Percentiles rank a stretch among this genome's conserved stretches.
phyloP scores from a whole-genome alignment of 1,140 invertebrate genomes.

The Drosophila orena region DNA sequence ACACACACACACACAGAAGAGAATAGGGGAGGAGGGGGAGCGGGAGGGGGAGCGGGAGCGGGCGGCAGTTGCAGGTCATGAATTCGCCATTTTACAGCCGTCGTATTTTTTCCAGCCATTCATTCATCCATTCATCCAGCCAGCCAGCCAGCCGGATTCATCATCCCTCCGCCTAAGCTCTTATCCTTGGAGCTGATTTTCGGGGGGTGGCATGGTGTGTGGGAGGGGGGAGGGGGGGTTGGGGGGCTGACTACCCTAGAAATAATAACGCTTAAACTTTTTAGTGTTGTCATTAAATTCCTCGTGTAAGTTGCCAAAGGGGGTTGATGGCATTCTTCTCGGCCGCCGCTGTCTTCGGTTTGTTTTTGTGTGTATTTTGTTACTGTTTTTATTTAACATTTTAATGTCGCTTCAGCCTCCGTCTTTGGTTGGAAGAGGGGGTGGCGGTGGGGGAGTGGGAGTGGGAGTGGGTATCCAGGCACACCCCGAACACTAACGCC shows the following conservation, averaged over 20 bases:
- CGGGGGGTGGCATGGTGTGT: constrained; percentile 7
- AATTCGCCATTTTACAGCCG: constrained; percentile 85
- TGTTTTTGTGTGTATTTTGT: constrained; percentile 75
- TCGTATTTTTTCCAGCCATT: constrained; percentile 75
- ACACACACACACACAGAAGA: neutral
- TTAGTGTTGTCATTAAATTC: constrained; percentile 85
- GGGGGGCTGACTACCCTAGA: constrained; percentile 67
- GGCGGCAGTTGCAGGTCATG: constrained; percentile 81
- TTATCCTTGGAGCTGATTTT: constrained; percentile 77
- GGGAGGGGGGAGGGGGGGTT: too few species aligned
- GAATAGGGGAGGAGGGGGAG: too few species aligned
- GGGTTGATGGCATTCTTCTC: constrained; percentile 15
- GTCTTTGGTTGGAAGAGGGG: neutral
- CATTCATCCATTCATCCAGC: constrained; percentile 23
- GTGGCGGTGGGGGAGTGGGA: neutral
- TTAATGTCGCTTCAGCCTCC: constrained; percentile 73
- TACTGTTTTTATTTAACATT: constrained; percentile 84
- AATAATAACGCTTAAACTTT: constrained; percentile 85
- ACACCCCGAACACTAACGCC: constrained; percentile 43
- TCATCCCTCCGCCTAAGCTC: constrained; percentile 59
- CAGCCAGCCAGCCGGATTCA: neutral
- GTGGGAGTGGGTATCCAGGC: neutral
- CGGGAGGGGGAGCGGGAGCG: neutral
- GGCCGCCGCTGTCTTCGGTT: constrained; percentile 45
- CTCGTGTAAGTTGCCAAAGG: constrained; percentile 79